Evolutionary conservation across 2,113 vertebrate species (phyloP), one percentile per base, ranked within the genome.

Genomic region (Ptyas mucosa): DNA sequence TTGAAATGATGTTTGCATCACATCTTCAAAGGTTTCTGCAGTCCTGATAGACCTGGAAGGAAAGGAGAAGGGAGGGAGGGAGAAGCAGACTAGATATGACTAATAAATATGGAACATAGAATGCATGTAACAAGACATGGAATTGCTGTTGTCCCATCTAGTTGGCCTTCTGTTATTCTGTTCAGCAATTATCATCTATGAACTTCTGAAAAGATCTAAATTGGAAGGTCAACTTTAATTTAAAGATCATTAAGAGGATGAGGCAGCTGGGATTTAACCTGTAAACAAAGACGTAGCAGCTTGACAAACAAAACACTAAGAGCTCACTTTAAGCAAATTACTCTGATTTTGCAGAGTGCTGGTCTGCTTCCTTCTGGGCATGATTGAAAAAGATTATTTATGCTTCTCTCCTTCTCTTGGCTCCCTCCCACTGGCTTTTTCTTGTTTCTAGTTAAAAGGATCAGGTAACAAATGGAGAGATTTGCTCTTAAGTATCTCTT

Each of bases 141-240:
- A 24, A 64, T 46, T 21, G 3, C 43, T 90, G 8, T 46, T 18
- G 52, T 14, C 18, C 81, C 23, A 24, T 24, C 75, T 54, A 11
- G 15, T 39, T 61, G 81, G 90, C 39, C 34, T 43, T 81, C 34
- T 21, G 34, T 81, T 81, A 43, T 81, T 81, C 34, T 81, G 57
- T 94, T 20, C 51, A 29, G 93, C 91, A 88, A 88, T 93, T 90
- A 85, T 69, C 93, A 92, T 89, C 23, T 61, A 88, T 61, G 90
- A 58, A 91, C n/a, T 90, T 87, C 93, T 94, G 57, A 94, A 95
- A 93, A 90, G 26, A n/a, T 58, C 95, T 91, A 93, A 92, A 94
- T 91, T 53, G 64, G 57, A 91, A 97, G 92, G 92, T 94, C 92
- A 95, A 5, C 21, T 94, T 94, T 95, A 94, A 95, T 92, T 89